These are phyloP conservation scores for Acanthopagrus latus DNA, from an alignment of 2,797 vertebrate species.

Conservation along the genomic window DNA sequence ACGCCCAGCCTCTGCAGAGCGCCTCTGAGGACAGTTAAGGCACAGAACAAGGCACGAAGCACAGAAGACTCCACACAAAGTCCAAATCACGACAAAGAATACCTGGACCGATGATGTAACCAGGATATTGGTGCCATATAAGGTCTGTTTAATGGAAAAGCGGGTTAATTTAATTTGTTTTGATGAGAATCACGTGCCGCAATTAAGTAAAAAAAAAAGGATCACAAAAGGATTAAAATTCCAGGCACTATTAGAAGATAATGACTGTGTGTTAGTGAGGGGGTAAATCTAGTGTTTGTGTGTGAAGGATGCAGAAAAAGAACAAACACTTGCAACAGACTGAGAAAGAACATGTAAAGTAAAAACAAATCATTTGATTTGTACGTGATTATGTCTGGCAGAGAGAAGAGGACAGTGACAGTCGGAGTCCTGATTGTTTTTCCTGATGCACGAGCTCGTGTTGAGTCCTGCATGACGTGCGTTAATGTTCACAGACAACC, in stretches of 20 bases:
- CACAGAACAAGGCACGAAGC: too few relatives aligned
- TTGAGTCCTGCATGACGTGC: background rate
- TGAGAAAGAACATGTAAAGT: conserved; percentile 5
- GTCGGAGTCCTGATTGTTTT: conserved; percentile 13
- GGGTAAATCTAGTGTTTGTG: background rate
- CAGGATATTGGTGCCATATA: background rate
- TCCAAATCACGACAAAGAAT: too few relatives aligned
- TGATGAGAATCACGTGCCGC: background rate
- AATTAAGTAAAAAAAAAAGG: background rate
- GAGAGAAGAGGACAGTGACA: background rate
- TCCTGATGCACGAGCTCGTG: background rate
- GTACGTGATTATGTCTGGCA: conserved; percentile 1
- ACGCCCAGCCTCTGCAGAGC: too few relatives aligned
- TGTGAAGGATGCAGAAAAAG: conserved; percentile 1
- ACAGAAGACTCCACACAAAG: too few relatives aligned
- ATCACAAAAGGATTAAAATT: background rate
- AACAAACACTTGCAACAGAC: conserved; percentile 21
- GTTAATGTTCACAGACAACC: background rate
- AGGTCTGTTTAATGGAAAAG: background rate
- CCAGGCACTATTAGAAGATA: background rate
- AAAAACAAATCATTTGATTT: background rate
- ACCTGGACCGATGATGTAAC: too few relatives aligned
- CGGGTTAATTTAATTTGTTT: background rate
- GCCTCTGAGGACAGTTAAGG: too few relatives aligned
- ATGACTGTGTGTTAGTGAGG: background rate